Base-by-base conservation (phyloP, 2,888 invertebrate species). In the Andrena fulva region DNA sequence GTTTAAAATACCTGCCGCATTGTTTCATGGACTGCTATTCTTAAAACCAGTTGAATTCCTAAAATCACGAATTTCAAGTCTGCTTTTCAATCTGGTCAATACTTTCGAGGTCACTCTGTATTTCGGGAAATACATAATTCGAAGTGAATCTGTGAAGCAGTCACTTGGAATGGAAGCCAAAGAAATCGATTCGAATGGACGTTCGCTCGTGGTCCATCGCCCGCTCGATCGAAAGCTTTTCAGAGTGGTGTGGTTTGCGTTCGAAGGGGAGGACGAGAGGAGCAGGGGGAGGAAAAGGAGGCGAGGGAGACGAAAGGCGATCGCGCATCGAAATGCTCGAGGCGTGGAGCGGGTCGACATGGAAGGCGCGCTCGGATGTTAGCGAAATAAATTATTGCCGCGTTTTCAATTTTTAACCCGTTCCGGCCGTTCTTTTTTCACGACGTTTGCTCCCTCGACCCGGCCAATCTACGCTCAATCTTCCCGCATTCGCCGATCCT, bases 381-480 rank as follows among this genome's bases (percentile, higher is more conserved):
- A 56, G 85, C 74, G 79, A 85, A 82, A 85, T 85, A 85, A 85
- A 85, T 85, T 85, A 85, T 85, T 84, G 84, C 85, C 82, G 82
- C 75, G 82, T 85, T 80, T 85, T 85, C 85, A 85, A 85, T 85
- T 85, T 85, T 85, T 85, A 84, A 79, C 71, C 71, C 85, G 77
- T 75, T 63, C 78, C 68, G 74, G 50, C 74, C 85, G 68, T 75
- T 76, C 79, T 75, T 85, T 79, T 82, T 76, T 82, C 76, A 73
- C 62, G 69, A 75, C 73, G 78, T 79, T 82, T 84, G 86, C 85
- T 86, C 84, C 68, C 80, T 80, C 84, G 86, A 89, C 79, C 75
- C 75, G 83, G 81, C 80, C 88, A 91, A 91, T 91, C 91, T 89
- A 84, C 77, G 89, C 88, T 90, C 88, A 89, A 91, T 92, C 91